A percentile compares a stretch with the other conserved stretches of the same genome.
Conservation (phyloP, 1,140 invertebrate species). For the Calliphora vicina region DNA sequence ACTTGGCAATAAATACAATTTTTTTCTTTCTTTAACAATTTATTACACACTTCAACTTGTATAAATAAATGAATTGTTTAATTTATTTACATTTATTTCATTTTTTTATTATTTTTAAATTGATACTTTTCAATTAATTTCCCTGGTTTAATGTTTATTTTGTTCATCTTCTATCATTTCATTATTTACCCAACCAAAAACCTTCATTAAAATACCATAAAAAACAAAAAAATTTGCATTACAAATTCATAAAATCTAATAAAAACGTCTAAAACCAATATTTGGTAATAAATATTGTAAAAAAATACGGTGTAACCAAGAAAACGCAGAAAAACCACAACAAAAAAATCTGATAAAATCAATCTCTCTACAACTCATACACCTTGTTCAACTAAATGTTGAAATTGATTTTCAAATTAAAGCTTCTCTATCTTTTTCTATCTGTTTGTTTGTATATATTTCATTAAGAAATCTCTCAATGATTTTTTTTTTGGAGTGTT, state of each 20-base stretch:
- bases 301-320: neutral
- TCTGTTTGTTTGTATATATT: neutral
- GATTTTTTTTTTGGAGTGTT: too few species aligned
- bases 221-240: neutral
- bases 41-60: too few species aligned
- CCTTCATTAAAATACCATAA: neutral
- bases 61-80: too few species aligned
- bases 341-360: neutral
- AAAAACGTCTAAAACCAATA: neutral
- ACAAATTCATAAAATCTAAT: neutral
- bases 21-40: too few species aligned
- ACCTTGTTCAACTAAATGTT: neutral
- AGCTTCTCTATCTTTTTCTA: neutral
- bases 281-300: neutral
- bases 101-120: too few species aligned
- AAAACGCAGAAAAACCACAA: neutral
- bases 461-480: too few species aligned
- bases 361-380: neutral
- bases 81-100: too few species aligned
- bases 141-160: too few species aligned
- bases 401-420: neutral
- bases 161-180: too few species aligned
- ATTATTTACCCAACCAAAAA: too few species aligned
- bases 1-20: too few species aligned
- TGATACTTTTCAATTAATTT: too few species aligned